These are phyloP conservation scores for Coturnix japonica DNA, from an alignment of 2,113 vertebrate species.

Conservation along the genomic window DNA sequence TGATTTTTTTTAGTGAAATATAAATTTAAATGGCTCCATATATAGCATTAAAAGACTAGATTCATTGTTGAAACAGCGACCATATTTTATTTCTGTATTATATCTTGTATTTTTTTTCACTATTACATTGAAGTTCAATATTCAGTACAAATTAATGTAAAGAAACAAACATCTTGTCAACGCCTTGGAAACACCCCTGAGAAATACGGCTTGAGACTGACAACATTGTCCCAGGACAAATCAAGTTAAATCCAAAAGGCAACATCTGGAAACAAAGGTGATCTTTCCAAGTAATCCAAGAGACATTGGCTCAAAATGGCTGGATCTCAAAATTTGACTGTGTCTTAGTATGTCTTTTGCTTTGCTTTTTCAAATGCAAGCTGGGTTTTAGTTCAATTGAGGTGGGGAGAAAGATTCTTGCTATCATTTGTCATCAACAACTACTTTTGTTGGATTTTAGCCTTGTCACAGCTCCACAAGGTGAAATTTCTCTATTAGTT, in stretches of 20 bases:
- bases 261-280: neutral
- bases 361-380: neutral
- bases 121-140: neutral
- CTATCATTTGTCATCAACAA: neutral
- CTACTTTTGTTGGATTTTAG: neutral
- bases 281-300: constrained; percentile 39
- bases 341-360: neutral
- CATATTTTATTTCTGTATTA: neutral
- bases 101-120: neutral
- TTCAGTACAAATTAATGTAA: neutral
- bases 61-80: neutral
- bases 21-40: neutral
- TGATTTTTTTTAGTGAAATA: neutral
- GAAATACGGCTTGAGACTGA: fast-evolving
- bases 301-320: neutral
- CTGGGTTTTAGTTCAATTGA: neutral
- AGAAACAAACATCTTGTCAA: neutral
- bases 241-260: neutral
- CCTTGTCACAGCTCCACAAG: neutral
- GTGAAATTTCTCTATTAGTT: neutral
- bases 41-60: neutral
- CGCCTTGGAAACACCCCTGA: neutral
- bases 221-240: neutral
- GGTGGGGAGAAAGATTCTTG: neutral
- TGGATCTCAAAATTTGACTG: neutral